Evolutionary conservation across 1,140 invertebrate genomes (phyloP).

Genomic region (Diprion similis): DNA sequence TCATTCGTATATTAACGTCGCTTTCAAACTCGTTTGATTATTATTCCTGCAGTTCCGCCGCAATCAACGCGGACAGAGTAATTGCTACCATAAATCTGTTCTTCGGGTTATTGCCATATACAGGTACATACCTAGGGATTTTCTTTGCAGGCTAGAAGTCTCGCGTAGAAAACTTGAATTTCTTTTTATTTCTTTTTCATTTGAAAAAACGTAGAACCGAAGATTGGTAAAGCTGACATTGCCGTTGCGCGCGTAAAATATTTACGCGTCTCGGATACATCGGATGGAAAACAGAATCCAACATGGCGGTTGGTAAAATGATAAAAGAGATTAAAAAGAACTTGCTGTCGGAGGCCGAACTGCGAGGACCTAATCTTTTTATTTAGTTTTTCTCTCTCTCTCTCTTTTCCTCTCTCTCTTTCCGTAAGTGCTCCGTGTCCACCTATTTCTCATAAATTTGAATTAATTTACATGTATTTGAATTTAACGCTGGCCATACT

Average conservation of each 20-base stretch:
- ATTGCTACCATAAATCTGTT: not conserved
- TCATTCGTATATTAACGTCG: constrained; percentile 7
- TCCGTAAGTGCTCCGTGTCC: constrained; percentile 60
- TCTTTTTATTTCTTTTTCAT: too few species aligned
- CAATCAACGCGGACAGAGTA: not conserved
- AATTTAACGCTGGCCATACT: constrained; percentile 60
- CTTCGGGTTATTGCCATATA: not conserved
- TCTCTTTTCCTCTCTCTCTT: constrained; percentile 18
- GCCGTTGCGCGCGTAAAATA: too few species aligned
- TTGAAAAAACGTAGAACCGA: too few species aligned
- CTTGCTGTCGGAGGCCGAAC: constrained; percentile 55
- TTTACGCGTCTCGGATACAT: too few species aligned
- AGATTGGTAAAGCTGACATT: too few species aligned
- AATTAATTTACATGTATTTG: constrained; percentile 66
- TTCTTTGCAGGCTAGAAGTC: not conserved
- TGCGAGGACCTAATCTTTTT: constrained; percentile 53
- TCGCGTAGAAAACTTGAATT: too few species aligned
- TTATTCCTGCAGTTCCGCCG: not conserved
- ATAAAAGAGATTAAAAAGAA: constrained; percentile 31
- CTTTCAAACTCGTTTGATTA: not conserved
- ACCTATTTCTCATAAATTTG: constrained; percentile 65
- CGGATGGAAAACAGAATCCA: not conserved
- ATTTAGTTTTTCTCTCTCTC: not conserved
- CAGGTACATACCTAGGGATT: not conserved
- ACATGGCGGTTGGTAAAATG: not conserved